Conservation (phyloP, 2,888 invertebrate genomes). For the Cecidostiba fungosa region DNA sequence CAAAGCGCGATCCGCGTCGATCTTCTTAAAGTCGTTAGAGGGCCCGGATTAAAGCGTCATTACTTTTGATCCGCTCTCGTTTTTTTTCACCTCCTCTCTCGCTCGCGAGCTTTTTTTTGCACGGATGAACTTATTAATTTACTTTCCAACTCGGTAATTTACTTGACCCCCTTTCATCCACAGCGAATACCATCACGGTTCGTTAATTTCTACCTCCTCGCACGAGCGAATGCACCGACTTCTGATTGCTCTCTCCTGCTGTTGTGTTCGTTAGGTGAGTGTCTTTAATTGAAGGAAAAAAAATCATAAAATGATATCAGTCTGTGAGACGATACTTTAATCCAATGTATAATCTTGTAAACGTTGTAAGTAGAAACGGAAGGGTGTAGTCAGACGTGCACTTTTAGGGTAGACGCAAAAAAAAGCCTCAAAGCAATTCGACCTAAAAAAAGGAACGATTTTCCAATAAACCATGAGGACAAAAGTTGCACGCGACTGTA, state of each 20-base stretch:
- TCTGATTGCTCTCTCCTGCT: no score
- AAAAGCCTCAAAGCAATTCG: background rate
- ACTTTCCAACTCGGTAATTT: conserved; percentile 23
- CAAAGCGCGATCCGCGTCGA: background rate
- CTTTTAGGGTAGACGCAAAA: background rate
- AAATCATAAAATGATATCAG: background rate
- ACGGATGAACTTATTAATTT: background rate
- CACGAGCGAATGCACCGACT: background rate
- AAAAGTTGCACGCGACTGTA: background rate
- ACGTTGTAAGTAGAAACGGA: background rate
- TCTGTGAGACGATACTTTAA: background rate
- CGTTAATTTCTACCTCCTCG: background rate
- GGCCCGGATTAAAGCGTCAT: background rate
- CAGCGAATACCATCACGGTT: background rate
- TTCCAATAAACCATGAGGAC: background rate
- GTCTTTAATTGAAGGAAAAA: background rate
- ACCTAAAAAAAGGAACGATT: background rate
- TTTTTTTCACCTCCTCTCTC: background rate
- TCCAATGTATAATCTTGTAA: background rate
- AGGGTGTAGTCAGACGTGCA: background rate
- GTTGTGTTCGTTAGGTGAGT: background rate
- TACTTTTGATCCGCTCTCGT: background rate
- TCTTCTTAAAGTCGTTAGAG: background rate
- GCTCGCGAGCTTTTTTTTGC: background rate
- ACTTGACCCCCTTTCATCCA: background rate